Evolutionary conservation across 2,888 invertebrate genomes (phyloP).

Genomic region (Hyppa rectilinea): DNA sequence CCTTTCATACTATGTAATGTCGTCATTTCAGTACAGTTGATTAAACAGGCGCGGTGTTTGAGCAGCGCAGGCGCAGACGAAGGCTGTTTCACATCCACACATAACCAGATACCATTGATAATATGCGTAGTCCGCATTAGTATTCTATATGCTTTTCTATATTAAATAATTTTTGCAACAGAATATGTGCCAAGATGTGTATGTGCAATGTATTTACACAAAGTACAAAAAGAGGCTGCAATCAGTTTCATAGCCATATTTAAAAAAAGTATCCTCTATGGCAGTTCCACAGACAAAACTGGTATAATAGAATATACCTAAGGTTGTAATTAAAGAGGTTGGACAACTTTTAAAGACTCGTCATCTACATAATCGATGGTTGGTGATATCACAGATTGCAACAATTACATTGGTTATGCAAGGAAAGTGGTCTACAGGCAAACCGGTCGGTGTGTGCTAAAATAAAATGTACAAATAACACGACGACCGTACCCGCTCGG

Average conservation of each 20-base stretch:
- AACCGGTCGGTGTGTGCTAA: slow-evolving; percentile 68
- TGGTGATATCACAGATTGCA: slow-evolving; percentile 60
- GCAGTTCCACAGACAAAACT: slow-evolving; percentile 5
- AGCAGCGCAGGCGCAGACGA: slow-evolving; percentile 57
- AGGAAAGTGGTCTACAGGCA: slow-evolving; percentile 62
- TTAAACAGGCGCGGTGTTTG: slow-evolving; percentile 59
- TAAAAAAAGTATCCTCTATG: neutral
- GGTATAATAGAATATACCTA: slow-evolving; percentile 4
- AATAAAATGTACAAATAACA: slow-evolving; percentile 59
- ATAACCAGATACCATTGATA: slow-evolving; percentile 53
- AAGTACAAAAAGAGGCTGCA: slow-evolving; percentile 18
- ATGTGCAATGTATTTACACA: slow-evolving; percentile 26
- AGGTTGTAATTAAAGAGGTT: slow-evolving; percentile 32
- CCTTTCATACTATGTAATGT: slow-evolving; percentile 23
- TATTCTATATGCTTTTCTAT: neutral
- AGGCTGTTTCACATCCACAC: slow-evolving; percentile 63
- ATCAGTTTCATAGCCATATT: neutral
- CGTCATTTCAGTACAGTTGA: slow-evolving; percentile 60
- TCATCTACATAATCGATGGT: slow-evolving; percentile 47
- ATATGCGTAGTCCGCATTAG: slow-evolving; percentile 20
- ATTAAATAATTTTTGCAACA: slow-evolving; percentile 9
- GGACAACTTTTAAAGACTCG: slow-evolving; percentile 27
- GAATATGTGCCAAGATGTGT: slow-evolving; percentile 2
- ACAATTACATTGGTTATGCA: slow-evolving; percentile 73
- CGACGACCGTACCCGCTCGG: slow-evolving; percentile 39